Base-by-base conservation (phyloP, 2,888 invertebrate species). In the Caenorhabditis sinica region DNA sequence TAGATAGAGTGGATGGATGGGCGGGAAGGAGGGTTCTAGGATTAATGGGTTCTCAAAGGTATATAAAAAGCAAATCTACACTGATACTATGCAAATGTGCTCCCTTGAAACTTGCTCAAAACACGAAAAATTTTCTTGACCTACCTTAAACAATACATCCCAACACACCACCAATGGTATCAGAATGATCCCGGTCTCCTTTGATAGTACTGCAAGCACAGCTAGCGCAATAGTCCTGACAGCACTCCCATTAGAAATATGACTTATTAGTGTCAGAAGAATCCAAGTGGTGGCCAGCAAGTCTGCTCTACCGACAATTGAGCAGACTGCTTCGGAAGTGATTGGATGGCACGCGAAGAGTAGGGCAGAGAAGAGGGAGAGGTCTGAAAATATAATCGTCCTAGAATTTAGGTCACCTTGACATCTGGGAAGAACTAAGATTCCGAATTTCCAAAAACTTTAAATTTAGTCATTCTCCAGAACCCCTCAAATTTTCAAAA, bases 311-410 rank as follows among this genome's bases (percentile, higher is more conserved):
- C 98, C 98, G 17, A 98, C 98, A 68, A 97, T 95, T 30, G 97
- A 86, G 20, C 91, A 86, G 3, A 92, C 81, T 91, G 98, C 97
- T 94, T 98, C 98, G 4, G 97, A 96, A 94, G 98, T 98, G 90
- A 98, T 95, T 17, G 98, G 98, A 94, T 98, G 98, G 1, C 96
- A 95, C 43, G 98, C 97, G 93, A 98, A 98, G 53, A 97, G 95
- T 11, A 97, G 94, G 0, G 96, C 96, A 0, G 97, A 92, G 33
- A 93, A 96, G 95, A 9, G 95, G 36, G 69, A 72, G 36, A 68
- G 28, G 11, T 36, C 77, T 85, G 76, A 36, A 79, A 79, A 58
- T 49, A n/a, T 3, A 17, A 30, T 51, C 6, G 11, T 30, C 28
- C 17, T 17, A 17, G 43, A 43, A 5, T 43, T 36, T 40, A n/a